phyloP scores from a whole-genome alignment of 2,113 vertebrate species.

The Pterocles burchelli region DNA sequence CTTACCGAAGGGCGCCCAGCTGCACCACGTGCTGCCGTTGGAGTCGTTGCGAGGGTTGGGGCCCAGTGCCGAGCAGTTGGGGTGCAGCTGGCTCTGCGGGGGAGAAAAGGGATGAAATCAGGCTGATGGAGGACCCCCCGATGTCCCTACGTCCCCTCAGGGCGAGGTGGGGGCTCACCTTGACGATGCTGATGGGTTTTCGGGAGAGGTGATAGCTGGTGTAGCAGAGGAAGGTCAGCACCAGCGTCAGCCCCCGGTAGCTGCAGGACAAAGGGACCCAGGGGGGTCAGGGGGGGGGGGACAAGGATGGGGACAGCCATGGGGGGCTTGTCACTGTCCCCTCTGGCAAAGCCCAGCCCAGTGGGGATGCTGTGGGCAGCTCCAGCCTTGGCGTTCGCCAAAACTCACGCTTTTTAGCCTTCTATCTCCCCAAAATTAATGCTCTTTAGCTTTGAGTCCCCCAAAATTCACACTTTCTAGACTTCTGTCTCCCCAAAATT shows the following conservation, averaged over 20 bases:
- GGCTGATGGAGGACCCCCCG: not conserved
- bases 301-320: not conserved
- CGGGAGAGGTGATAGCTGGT: slow-evolving; percentile 93
- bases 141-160: not conserved
- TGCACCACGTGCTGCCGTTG: slow-evolving; percentile 89
- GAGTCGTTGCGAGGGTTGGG: slow-evolving; percentile 71
- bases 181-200: slow-evolving; percentile 96
- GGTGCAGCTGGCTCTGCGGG: slow-evolving; percentile 90
- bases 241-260: slow-evolving; percentile 87
- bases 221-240: slow-evolving; percentile 93
- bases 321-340: not conserved
- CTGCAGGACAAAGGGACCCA: slow-evolving; percentile 42
- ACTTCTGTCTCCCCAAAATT: no score
- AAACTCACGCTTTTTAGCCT: no score
- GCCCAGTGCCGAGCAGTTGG: slow-evolving; percentile 83
- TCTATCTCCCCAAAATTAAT: no score
- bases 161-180: slow-evolving; percentile 73
- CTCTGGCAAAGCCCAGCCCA: not conserved
- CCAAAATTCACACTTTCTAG: not conserved
- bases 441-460: no score
- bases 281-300: fast-evolving
- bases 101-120: not conserved
- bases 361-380: no score
- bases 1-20: slow-evolving; percentile 95
- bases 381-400: not conserved